Evolutionary conservation across 2,888 invertebrate species (phyloP).

Genomic region (Euphydryas editha): DNA sequence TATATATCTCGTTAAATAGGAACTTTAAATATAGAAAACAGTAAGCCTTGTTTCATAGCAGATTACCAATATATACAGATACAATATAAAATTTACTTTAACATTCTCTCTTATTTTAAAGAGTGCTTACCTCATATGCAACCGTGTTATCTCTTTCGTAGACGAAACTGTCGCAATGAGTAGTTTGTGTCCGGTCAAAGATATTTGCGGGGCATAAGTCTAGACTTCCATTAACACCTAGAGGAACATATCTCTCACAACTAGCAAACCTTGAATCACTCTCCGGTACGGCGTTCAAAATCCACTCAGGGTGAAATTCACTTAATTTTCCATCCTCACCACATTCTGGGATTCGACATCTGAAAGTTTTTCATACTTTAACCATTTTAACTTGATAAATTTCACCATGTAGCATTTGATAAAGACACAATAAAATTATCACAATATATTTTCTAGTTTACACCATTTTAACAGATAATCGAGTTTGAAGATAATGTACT

Average conservation of each 20-base stretch:
- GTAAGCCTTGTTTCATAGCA: no score
- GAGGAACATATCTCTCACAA: constrained; percentile 69
- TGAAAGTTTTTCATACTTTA: constrained; percentile 48
- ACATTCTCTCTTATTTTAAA: no score
- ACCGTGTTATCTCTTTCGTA: constrained; percentile 63
- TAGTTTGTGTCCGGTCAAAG: constrained; percentile 49
- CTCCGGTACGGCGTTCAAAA: constrained; percentile 69
- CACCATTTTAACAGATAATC: no score
- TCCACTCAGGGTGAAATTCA: constrained; percentile 67
- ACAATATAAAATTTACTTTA: no score
- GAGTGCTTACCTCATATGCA: background rate
- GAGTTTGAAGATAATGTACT: no score
- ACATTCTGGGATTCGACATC: constrained; percentile 81
- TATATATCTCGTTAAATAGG: no score
- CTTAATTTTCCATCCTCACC: constrained; percentile 61
- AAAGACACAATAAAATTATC: background rate
- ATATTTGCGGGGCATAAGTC: constrained; percentile 57
- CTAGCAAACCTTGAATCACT: constrained; percentile 53
- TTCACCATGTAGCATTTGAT: background rate
- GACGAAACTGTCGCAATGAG: constrained; percentile 59
- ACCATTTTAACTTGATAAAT: background rate
- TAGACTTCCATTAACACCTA: constrained; percentile 50
- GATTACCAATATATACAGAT: no score
- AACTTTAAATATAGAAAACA: no score
- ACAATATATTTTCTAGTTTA: no score